Evolutionary conservation across 1,140 invertebrate species (phyloP).

Genomic region (Amphibalanus amphitrite): DNA sequence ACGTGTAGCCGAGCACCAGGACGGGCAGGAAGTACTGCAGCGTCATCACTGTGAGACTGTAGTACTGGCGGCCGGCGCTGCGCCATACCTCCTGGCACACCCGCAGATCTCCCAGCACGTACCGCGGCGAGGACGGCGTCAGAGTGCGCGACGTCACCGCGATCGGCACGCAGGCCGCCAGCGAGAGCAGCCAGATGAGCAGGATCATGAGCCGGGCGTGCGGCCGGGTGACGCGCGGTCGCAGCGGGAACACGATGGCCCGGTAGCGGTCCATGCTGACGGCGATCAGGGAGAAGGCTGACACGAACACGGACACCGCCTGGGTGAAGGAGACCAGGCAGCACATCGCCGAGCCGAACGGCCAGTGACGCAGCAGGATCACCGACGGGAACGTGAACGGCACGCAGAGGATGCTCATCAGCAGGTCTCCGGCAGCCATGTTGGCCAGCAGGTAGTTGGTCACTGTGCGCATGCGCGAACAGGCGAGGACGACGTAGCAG

Average conservation of each 20-base stretch:
- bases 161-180: conserved; percentile 62
- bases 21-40: conserved; percentile 74
- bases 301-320: conserved; percentile 61
- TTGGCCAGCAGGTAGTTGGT: conserved; percentile 78
- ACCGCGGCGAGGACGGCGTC: conserved; percentile 15
- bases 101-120: conserved; percentile 11
- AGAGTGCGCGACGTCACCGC: conserved; percentile 38
- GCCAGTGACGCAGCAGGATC: conserved; percentile 59
- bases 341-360: conserved; percentile 58
- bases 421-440: conserved; percentile 61
- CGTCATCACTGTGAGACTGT: conserved; percentile 54
- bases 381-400: conserved; percentile 63
- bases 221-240: conserved; percentile 53
- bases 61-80: conserved; percentile 38
- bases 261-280: conserved; percentile 72
- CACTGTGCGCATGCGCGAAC: conserved; percentile 62
- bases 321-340: conserved; percentile 54
- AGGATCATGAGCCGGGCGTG: conserved; percentile 50
- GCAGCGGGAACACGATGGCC: conserved; percentile 70
- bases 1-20: conserved; percentile 66
- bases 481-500: conserved; percentile 57
- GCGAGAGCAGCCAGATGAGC: conserved; percentile 39
- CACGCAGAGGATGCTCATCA: conserved; percentile 70
- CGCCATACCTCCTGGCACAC: conserved; percentile 38
- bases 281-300: conserved; percentile 64